Base-by-base conservation (phyloP, 2,113 vertebrate genomes). In the Pristiophorus japonicus region DNA sequence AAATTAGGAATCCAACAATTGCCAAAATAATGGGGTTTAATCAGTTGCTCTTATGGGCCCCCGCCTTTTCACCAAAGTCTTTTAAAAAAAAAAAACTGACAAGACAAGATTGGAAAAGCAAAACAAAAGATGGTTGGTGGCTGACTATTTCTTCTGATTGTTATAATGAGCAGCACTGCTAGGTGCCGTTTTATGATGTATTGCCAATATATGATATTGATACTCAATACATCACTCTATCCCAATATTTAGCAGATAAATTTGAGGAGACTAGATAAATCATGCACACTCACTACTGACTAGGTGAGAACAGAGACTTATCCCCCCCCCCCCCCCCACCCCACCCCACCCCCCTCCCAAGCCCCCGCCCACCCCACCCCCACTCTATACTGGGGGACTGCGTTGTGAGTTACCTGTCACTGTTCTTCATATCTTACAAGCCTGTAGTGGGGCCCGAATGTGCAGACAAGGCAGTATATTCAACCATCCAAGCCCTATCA, bases 401-500 rank as follows among this genome's bases (percentile, higher is more conserved):
- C 24, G 14, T 91, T 91, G n/a, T 63, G 59, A 63, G 88, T 59
- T 63, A 63, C 55, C 78, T 63, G 88, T 70, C 27, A 94, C 24
- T 94, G 45, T 66, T 42, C 63, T 94, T 45, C n/a, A 67, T 94
- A 67, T 47, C 63, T 94, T 66, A 94, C 5, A 67, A 94, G 63
- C 63, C 92, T 94, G 65, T 94, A 47, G 42, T 18, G 96, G 96
- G 96, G 97, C 97, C 96, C 91, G 96, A 97, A 96, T 96, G 96
- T 96, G 95, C 96, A 97, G 78, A 96, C 96, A 96, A 96, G 97
- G 96, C 96, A 96, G 96, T 96, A 96, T 96, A 96, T 96, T 96
- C 95, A 97, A 97, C 96, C 97, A 96, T 96, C 96, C 66, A 95
- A 97, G 96, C 96, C 96, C 95, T 95, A 97, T 96, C 96, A 96